These are phyloP conservation scores for Theristicus caerulescens DNA, from an alignment of 2,113 vertebrate genomes.

Conservation along the genomic window DNA sequence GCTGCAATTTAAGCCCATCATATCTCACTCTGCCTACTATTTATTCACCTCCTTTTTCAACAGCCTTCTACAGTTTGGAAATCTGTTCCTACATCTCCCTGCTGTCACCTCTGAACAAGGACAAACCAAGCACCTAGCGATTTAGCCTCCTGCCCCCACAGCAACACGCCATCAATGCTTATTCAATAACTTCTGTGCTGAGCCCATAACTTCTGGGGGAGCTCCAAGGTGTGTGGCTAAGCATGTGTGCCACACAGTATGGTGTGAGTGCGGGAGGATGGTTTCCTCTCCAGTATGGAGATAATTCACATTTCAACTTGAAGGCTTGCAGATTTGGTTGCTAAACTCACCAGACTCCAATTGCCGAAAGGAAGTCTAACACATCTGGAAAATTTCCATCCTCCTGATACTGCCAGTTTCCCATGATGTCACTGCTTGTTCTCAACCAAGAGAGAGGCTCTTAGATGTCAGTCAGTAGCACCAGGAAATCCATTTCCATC, in stretches of 20 bases:
- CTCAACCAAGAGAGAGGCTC: not conserved
- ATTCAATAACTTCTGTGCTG: not conserved
- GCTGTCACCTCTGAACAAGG: not conserved
- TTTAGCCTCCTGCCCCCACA: not conserved
- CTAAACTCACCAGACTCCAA: not conserved
- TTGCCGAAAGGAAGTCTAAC: not conserved
- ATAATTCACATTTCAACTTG: not conserved
- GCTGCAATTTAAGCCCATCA: not conserved
- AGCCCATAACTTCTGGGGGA: not conserved
- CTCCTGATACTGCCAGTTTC: not conserved
- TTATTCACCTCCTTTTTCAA: not conserved
- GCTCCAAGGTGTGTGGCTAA: not conserved
- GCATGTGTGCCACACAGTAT: accelerated
- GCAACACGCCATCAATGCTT: not conserved
- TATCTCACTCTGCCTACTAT: not conserved
- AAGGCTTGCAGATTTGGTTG: not conserved
- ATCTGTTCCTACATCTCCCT: not conserved
- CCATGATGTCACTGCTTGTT: not conserved
- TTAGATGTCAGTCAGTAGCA: not conserved
- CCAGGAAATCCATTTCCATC: not conserved
- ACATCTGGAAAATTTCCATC: constrained; percentile 3
- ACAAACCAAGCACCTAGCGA: not conserved
- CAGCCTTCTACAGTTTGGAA: not conserved
- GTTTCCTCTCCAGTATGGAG: not conserved
- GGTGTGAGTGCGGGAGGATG: not conserved